Base-by-base conservation (phyloP, 2,113 vertebrate species). In the Callorhinus ursinus region DNA sequence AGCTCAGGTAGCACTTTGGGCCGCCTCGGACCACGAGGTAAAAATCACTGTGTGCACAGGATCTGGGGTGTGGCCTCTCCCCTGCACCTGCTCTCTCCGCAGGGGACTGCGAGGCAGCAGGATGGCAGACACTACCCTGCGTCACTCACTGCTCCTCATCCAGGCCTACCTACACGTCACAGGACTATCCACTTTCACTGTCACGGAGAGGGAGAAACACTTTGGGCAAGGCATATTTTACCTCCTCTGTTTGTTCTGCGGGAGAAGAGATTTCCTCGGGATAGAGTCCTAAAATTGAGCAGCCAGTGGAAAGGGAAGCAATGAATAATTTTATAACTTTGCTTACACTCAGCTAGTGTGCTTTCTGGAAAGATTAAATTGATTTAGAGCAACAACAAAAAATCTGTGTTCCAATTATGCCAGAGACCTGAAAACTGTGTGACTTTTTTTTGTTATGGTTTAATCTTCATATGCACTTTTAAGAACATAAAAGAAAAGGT, bases 361-460 rank as follows among this genome's bases (percentile, higher is more conserved):
- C 55, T 79, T 94, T 90, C 92, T 10, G 72, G 76, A 88, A 92
- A 90, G 39, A 79, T 31, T 33, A 82, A 84, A 94, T 7, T 7
- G 1, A 59, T 84, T 90, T 15, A 79, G 8, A 63, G 46, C 14
- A 59, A 91, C 22, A 76, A 82, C 1, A 79, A 82, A 71, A 65
- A 33, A 42, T 39, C 65, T 90, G 53, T 76, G 2, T 18, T 26
- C 28, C 10, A 65, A 74, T 85, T 59, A 33, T 31, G 28, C 49
- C 31, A 88, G 11, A 33, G 65, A 65, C 9, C 59, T 88, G n/a
- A 85, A 92, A 81, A 77, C 0, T 90, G 28, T 55, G 53, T 51
- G 36, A 33, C 57, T 19, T 77, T 51, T 28, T 83, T 61, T 53
- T 53, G 13, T 53, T 53, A 2, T 80, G 46, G 7, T 83, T 93